A percentile compares a stretch with the other conserved stretches of the same genome.
Evolutionary conservation across 35 echinoderm and acorn worm genomes (phyloP).

Genomic region (Hemicentrotus pulcherrimus): DNA sequence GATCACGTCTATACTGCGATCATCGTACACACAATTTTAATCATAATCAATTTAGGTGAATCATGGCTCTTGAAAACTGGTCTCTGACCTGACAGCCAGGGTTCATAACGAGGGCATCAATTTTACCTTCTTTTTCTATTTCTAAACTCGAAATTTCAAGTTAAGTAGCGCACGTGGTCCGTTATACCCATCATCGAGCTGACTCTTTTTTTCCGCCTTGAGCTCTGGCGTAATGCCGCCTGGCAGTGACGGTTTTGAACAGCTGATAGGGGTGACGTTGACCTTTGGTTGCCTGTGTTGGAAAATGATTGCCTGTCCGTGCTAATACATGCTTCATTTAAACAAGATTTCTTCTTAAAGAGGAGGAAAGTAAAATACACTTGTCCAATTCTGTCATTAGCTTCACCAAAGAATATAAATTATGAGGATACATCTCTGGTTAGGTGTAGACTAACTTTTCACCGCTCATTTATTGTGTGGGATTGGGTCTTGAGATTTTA

Average conservation of each 20-base stretch:
- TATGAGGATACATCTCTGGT: too few species aligned
- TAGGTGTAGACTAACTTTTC: too few species aligned
- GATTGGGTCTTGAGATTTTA: too few species aligned
- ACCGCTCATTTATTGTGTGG: too few species aligned
- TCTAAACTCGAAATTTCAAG: background rate
- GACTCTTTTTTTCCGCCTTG: constrained; percentile 3
- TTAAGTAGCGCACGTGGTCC: constrained; percentile 1
- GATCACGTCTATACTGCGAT: background rate
- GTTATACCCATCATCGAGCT: constrained; percentile 3
- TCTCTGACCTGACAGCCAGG: background rate
- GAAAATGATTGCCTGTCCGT: too few species aligned
- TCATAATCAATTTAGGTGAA: background rate
- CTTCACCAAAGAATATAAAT: too few species aligned
- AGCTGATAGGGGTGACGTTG: background rate
- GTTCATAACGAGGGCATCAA: background rate
- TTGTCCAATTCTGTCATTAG: too few species aligned
- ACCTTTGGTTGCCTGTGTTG: background rate
- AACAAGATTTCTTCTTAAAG: too few species aligned
- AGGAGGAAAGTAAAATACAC: too few species aligned
- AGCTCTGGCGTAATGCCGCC: background rate
- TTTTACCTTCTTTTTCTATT: background rate
- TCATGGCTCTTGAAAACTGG: background rate
- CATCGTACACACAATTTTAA: background rate
- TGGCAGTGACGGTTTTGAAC: constrained; percentile 27
- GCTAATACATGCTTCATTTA: too few species aligned